phyloP scores from a whole-genome alignment of 2,113 vertebrate genomes.

The Bothrops jararaca region DNA sequence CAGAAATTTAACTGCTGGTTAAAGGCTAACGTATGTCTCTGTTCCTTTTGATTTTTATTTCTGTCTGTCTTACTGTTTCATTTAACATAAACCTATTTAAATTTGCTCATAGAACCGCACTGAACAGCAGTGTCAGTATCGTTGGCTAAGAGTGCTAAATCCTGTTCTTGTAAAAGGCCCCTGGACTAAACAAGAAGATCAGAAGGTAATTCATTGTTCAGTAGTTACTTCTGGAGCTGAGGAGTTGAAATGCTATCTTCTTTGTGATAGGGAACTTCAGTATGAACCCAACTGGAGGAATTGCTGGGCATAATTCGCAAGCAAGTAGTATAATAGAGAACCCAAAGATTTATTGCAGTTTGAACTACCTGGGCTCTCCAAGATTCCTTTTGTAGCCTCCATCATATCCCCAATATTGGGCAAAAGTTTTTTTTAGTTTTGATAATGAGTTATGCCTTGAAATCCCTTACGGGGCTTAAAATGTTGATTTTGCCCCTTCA shows the following conservation, averaged over 20 bases:
- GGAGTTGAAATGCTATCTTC: background rate
- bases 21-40: background rate
- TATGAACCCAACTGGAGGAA: background rate
- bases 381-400: background rate
- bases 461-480: background rate
- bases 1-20: background rate
- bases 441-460: background rate
- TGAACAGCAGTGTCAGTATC: conserved; percentile 94
- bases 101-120: conserved; percentile 78
- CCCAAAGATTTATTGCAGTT: background rate
- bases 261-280: background rate
- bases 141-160: conserved; percentile 93
- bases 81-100: background rate
- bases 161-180: conserved; percentile 95
- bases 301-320: background rate
- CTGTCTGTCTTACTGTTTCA: background rate
- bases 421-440: background rate
- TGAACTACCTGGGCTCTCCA: background rate
- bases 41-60: background rate
- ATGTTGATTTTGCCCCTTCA: background rate
- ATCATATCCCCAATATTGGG: background rate
- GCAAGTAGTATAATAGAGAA: background rate
- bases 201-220: conserved; percentile 76
- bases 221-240: background rate
- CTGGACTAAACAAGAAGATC: conserved; percentile 98